These are phyloP conservation scores for Piprites chloris DNA, from an alignment of 2,113 vertebrate genomes.

Conservation along the genomic window DNA sequence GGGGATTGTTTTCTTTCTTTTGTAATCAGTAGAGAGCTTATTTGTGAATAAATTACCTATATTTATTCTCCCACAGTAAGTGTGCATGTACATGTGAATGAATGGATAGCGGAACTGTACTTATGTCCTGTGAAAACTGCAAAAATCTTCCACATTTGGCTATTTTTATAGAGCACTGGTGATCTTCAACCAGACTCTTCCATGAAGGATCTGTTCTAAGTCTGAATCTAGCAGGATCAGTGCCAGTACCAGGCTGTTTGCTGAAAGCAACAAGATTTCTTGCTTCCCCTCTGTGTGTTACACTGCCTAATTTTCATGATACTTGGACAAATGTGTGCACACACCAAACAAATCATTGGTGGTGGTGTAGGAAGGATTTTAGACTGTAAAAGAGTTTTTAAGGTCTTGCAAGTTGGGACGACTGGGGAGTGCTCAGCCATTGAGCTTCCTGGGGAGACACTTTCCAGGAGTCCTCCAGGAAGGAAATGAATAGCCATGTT, in stretches of 20 bases:
- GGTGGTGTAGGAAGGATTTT: not conserved
- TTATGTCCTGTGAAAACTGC: not conserved
- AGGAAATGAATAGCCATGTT: not conserved
- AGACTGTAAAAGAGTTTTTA: not conserved
- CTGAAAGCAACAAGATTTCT: not conserved
- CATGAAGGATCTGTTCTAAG: not conserved
- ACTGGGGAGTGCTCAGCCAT: not conserved
- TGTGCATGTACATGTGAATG: not conserved
- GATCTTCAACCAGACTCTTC: not conserved
- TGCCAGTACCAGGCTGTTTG: not conserved
- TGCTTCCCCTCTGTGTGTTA: not conserved
- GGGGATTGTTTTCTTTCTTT: not conserved
- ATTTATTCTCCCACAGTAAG: not conserved
- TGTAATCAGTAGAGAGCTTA: not conserved
- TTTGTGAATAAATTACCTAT: slow-evolving; percentile 5
- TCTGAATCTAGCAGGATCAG: not conserved
- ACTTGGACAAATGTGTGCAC: not conserved
- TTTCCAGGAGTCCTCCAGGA: not conserved
- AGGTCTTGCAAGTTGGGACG: not conserved
- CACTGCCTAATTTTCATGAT: not conserved
- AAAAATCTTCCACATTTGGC: not conserved
- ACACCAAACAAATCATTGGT: not conserved
- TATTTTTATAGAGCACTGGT: not conserved
- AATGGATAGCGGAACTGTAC: not conserved
- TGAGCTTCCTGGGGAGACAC: not conserved